Evolutionary conservation across 2,888 invertebrate species (phyloP).

Genomic region (Rotaria socialis): DNA sequence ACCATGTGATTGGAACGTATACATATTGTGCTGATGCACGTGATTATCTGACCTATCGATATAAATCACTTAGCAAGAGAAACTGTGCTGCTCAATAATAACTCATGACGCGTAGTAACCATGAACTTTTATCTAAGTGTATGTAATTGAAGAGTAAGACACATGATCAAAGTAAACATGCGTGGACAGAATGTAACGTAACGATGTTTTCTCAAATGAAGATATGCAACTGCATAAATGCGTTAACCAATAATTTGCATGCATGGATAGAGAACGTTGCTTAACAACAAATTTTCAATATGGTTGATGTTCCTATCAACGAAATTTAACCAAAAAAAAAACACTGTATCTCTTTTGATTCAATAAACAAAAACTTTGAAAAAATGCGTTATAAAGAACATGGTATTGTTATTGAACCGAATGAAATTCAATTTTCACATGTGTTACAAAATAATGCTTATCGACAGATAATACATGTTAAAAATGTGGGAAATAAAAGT

Average conservation of each 20-base stretch:
- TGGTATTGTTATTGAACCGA: slow-evolving; percentile 45
- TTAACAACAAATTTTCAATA: not conserved
- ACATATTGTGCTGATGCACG: not conserved
- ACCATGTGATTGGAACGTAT: not conserved
- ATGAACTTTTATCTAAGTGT: slow-evolving; percentile 15
- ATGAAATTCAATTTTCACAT: slow-evolving; percentile 42
- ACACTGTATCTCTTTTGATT: not conserved
- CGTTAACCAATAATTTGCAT: not conserved
- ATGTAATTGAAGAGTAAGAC: not conserved
- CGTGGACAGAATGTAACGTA: not conserved
- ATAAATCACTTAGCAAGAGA: not conserved
- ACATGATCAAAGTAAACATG: slow-evolving; percentile 7
- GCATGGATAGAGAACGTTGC: not conserved
- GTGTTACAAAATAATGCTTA: slow-evolving; percentile 38
- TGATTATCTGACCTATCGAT: not conserved
- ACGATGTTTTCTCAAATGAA: not conserved
- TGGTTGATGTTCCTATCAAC: not conserved
- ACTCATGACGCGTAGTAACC: not conserved
- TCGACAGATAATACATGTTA: slow-evolving; percentile 41
- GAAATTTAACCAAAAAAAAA: not conserved
- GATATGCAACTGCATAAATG: not conserved
- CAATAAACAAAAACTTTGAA: too few species aligned
- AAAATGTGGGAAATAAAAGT: slow-evolving; percentile 46
- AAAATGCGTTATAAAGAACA: slow-evolving; percentile 44
- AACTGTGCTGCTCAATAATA: not conserved